Evolutionary conservation across 2,888 invertebrate species (phyloP), one percentile per base, ranked within the genome.

Genomic region (Horisme vitalbata): DNA sequence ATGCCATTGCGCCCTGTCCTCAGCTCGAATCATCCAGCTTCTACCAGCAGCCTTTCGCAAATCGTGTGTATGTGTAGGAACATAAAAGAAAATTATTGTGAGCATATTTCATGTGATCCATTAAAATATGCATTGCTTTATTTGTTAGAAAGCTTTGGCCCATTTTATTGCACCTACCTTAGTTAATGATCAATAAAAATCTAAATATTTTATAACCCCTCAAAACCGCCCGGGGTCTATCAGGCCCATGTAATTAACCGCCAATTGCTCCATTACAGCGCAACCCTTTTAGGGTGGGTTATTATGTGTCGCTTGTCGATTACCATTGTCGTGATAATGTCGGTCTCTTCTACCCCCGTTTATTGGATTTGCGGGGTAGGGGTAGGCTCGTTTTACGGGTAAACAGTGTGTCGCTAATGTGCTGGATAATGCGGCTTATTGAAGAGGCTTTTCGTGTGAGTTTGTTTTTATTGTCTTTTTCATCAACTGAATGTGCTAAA

Each of bases 271-370:
- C 73, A 77, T 79, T 79, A 73, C 66, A 69, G 47, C 48, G 59
- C 53, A 59, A 67, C 75, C 76, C 75, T 76, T 75, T 75, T 67
- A 69, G 68, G 68, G 59, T 56, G 58, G 65, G 71, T 68, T 71
- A 75, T 72, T 72, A 74, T 68, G 71, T 73, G 72, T 68, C 69
- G 66, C 61, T 61, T 61, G 71, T 66, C 76, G 74, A 77, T 78
- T 79, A 77, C 69, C 68, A 64, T 63, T 69, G 71, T 68, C 53
- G 53, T 62, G 60, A 60, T 69, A 64, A 67, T 67, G 65, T 58
- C 54, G 57, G 64, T 51, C 52, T 45, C 41, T 53, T 31, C 32
- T 45, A 50, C 58, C 55, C 51, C 38, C 44, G 57, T 58, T 63
- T 62, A 68, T 68, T 57, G 59, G 53, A 30, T 45, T 33, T 37